These are phyloP conservation scores for Fissipunctia ypsillon DNA, from an alignment of 2,888 invertebrate species.

Conservation along the genomic window DNA sequence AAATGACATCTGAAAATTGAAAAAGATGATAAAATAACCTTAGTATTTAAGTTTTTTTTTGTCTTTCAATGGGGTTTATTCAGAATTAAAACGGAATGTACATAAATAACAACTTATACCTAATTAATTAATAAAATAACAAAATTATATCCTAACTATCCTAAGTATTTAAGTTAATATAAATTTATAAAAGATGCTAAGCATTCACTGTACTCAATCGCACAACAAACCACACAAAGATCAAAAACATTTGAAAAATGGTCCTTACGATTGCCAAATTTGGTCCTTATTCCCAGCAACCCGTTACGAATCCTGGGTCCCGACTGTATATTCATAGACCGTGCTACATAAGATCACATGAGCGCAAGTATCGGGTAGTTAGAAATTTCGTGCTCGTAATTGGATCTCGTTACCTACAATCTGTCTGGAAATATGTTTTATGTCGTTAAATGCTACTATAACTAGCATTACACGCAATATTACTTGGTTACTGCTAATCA, in stretches of 20 bases:
- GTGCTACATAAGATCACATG: constrained; percentile 6
- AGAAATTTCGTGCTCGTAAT: constrained; percentile 45
- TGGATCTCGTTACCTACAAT: constrained; percentile 36
- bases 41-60: too few relatives aligned
- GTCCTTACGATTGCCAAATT: background rate
- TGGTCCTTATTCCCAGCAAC: background rate
- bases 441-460: constrained; percentile 20
- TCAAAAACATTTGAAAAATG: background rate
- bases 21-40: background rate
- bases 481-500: constrained; percentile 14
- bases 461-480: constrained; percentile 29
- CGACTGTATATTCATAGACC: background rate
- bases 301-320: background rate
- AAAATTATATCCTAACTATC: too few relatives aligned
- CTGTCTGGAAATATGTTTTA: constrained; percentile 40
- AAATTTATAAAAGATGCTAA: background rate
- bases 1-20: background rate
- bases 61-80: too few relatives aligned
- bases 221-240: background rate
- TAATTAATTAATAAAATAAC: too few relatives aligned
- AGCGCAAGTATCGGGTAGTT: constrained; percentile 11
- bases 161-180: constrained; percentile 13
- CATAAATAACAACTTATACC: too few relatives aligned
- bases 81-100: too few relatives aligned
- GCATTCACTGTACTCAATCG: background rate